These are phyloP conservation scores for Polia nebulosa DNA, from an alignment of 2,888 invertebrate species.

Conservation along the genomic window DNA sequence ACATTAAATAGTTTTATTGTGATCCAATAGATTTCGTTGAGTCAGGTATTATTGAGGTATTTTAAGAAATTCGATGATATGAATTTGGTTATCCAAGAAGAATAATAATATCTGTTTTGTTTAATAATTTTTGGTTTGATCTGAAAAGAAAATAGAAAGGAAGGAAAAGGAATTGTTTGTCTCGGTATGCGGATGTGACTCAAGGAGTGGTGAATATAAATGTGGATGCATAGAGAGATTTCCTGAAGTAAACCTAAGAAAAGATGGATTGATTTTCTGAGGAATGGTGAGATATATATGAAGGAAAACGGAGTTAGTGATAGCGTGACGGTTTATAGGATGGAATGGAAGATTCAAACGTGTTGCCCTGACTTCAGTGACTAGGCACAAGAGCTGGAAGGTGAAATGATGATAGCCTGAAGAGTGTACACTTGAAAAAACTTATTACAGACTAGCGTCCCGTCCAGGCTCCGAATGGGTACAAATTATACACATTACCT, in stretches of 20 bases:
- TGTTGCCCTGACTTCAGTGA: not conserved
- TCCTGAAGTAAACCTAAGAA: no score
- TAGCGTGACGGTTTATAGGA: not conserved
- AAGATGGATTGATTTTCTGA: not conserved
- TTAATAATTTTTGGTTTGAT: not conserved
- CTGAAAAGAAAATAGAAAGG: no score
- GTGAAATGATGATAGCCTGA: not conserved
- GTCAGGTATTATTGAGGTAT: conserved; percentile 51
- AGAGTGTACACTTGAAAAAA: not conserved
- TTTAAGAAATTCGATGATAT: conserved; percentile 28
- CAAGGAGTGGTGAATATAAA: no score
- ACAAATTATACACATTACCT: no score
- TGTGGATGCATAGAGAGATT: no score
- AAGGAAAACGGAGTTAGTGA: not conserved
- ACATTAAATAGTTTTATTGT: conserved; percentile 67
- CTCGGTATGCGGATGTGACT: no score
- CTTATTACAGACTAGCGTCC: not conserved
- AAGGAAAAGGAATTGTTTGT: no score
- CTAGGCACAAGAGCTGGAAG: not conserved
- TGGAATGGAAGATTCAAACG: not conserved
- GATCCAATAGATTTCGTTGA: conserved; percentile 72
- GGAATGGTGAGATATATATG: not conserved
- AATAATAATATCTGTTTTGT: not conserved
- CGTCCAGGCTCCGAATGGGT: no score
- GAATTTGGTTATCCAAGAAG: conserved; percentile 8